Conservation (phyloP, 2,113 vertebrate species). For the Excalfactoria chinensis region DNA sequence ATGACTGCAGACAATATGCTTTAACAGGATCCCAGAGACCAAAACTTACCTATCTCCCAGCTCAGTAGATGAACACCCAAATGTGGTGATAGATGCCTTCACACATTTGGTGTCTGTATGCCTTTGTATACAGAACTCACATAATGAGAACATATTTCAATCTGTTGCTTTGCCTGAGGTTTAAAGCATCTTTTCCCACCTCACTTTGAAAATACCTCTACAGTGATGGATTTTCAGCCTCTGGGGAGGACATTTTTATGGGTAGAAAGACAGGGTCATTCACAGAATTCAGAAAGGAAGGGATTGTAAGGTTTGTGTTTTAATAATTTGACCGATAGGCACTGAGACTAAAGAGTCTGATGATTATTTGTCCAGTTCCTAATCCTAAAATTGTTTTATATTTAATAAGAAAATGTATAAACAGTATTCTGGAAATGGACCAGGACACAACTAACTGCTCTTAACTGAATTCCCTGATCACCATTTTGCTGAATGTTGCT, state of each 20-base stretch:
- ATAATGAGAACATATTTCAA: neutral
- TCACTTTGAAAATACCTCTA: neutral
- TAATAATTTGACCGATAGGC: neutral
- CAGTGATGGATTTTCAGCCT: neutral
- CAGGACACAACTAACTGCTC: neutral
- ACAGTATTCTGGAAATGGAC: neutral
- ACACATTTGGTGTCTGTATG: neutral
- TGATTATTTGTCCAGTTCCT: neutral
- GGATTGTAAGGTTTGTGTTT: neutral
- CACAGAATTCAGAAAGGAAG: neutral
- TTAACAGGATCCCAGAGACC: neutral
- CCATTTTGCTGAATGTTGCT: neutral
- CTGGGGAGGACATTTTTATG: fast-evolving
- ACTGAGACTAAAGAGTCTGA: neutral
- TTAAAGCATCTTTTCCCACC: neutral
- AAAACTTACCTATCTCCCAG: neutral
- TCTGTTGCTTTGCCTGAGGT: neutral
- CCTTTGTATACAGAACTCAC: neutral
- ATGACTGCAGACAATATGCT: fast-evolving
- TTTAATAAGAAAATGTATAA: neutral
- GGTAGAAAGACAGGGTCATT: neutral
- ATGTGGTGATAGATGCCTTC: neutral
- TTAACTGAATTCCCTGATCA: neutral
- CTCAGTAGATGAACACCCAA: neutral
- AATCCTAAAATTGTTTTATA: neutral